A percentile compares a stretch with the other conserved stretches of the same genome.
These are phyloP conservation scores for Peromyscus maniculatus DNA, from an alignment of 2,113 vertebrate species.

Conservation along the genomic window DNA sequence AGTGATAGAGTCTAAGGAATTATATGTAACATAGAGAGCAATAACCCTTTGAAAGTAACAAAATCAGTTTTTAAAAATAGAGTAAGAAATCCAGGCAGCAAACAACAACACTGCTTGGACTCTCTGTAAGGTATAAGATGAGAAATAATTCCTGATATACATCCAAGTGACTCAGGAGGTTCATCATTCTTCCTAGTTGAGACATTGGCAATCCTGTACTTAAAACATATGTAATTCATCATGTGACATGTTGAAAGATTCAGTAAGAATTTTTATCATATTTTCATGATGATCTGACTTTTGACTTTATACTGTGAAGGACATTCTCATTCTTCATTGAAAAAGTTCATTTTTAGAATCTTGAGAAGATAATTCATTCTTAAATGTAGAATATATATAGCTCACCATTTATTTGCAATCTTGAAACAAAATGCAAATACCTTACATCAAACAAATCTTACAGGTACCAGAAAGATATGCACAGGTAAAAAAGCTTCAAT, in stretches of 20 bases:
- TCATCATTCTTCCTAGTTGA: background rate
- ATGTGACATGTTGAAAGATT: conserved; percentile 6
- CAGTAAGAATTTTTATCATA: conserved; percentile 2
- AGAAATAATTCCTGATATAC: background rate
- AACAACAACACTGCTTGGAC: background rate
- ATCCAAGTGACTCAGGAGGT: background rate
- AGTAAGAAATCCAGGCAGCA: background rate
- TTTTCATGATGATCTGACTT: conserved; percentile 41
- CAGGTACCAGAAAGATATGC: conserved; percentile 39
- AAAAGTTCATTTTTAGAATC: background rate
- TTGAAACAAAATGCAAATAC: conserved; percentile 67
- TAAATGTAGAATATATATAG: background rate
- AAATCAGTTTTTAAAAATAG: background rate
- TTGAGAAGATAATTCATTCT: conserved; percentile 52
- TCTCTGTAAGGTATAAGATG: background rate
- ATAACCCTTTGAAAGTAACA: rapidly evolving
- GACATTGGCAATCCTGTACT: background rate
- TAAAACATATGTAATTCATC: conserved; percentile 1
- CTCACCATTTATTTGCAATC: conserved; percentile 55
- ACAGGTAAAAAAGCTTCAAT: conserved; percentile 58
- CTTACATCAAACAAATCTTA: conserved; percentile 66
- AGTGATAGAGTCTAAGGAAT: background rate
- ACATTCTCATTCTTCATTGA: background rate
- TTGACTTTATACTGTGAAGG: conserved; percentile 26
- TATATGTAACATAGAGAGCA: background rate